Conservation (phyloP, 2,888 invertebrate species). For the Drosophila stalkeri region DNA sequence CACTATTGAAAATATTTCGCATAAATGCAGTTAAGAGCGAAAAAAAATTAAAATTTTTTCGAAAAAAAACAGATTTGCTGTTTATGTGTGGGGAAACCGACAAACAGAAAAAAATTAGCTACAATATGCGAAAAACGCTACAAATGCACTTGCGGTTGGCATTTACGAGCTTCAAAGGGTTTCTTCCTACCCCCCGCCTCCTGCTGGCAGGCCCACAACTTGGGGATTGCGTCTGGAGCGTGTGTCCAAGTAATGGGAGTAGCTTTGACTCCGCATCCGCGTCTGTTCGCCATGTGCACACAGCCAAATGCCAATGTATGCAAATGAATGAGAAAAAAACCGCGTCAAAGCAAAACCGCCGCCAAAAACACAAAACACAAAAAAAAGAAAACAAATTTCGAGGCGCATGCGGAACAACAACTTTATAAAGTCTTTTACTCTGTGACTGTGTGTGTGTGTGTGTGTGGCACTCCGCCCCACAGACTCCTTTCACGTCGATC, state of each 20-base stretch:
- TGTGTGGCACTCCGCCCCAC: background rate
- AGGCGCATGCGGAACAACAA: conserved; percentile 62
- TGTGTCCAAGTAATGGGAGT: conserved; percentile 65
- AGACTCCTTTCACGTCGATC: conserved; percentile 14
- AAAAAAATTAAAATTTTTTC: conserved; percentile 20
- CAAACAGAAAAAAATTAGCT: conserved; percentile 78
- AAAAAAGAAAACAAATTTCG: conserved; percentile 3
- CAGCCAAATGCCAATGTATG: conserved; percentile 55
- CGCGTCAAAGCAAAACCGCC: conserved; percentile 79
- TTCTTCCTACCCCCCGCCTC: conserved; percentile 15
- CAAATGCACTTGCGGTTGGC: conserved; percentile 78
- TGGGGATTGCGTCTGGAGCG: conserved; percentile 56
- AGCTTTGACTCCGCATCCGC: conserved; percentile 40
- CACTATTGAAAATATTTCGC: conserved; percentile 74
- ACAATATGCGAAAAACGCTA: conserved; percentile 78
- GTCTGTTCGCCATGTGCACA: conserved; percentile 66
- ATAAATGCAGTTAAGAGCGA: conserved; percentile 57
- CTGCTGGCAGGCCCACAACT: background rate
- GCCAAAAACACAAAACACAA: conserved; percentile 44
- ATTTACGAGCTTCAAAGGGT: conserved; percentile 74
- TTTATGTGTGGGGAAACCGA: conserved; percentile 67
- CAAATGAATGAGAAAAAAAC: conserved; percentile 75
- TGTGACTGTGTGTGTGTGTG: background rate
- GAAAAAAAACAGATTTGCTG: conserved; percentile 7
- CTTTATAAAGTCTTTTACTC: conserved; percentile 50